phyloP scores from a whole-genome alignment of 2,113 vertebrate species.

The Chaetodon auriga region DNA sequence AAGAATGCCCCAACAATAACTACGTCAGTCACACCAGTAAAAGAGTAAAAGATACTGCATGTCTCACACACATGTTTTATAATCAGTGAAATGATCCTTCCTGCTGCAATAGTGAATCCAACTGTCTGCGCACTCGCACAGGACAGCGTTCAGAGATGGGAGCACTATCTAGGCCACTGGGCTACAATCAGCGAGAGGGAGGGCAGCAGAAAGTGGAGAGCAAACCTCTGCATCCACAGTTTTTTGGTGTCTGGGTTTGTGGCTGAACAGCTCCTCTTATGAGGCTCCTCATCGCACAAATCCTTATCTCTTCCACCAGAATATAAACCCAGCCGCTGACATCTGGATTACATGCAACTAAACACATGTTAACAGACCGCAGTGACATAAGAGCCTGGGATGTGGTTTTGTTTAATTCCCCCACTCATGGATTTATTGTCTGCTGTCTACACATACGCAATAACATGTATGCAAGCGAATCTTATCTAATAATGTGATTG shows the following conservation, averaged over 20 bases:
- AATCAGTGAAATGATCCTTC: background rate
- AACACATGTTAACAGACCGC: constrained; percentile 24
- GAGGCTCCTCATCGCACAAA: constrained; percentile 67
- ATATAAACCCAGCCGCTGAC: constrained; percentile 63
- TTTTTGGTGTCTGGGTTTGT: constrained; percentile 33
- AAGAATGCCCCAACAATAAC: background rate
- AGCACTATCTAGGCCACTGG: constrained; percentile 67
- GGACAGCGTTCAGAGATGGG: constrained; percentile 19
- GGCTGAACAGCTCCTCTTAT: constrained; percentile 55
- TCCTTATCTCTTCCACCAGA: constrained; percentile 50
- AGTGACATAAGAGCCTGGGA: constrained; percentile 29
- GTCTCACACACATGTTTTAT: background rate
- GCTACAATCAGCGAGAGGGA: constrained; percentile 44
- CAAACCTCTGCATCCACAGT: constrained; percentile 28
- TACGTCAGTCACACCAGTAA: background rate
- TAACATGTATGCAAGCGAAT: background rate
- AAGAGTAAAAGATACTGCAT: background rate
- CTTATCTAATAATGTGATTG: background rate
- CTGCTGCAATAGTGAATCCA: background rate
- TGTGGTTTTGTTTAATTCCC: constrained; percentile 2
- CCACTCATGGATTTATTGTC: constrained; percentile 35
- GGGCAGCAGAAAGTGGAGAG: constrained; percentile 23
- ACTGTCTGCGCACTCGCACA: constrained; percentile 23
- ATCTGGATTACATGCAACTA: constrained; percentile 75
- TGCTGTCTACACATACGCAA: constrained; percentile 30